Percentiles rank a stretch among this genome's conserved stretches.
phyloP scores from a whole-genome alignment of 2,888 invertebrate species.

The Bursaphelenchus okinawaensis region DNA sequence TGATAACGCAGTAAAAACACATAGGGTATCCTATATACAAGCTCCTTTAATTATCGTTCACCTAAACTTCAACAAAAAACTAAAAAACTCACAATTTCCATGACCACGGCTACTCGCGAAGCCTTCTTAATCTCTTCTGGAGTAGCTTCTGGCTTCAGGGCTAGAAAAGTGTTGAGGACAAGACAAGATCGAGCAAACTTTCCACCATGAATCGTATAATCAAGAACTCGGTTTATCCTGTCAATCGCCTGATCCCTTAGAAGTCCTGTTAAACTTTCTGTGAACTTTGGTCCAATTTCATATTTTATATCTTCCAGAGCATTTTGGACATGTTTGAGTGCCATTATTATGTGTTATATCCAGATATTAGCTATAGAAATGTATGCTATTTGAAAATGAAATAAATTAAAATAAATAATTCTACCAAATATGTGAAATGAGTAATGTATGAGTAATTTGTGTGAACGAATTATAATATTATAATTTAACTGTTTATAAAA shows the following conservation, averaged over 20 bases:
- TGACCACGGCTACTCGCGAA: conserved; percentile 85
- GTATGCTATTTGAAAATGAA: no score
- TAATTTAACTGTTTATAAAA: no score
- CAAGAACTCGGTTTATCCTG: not conserved
- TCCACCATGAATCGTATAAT: conserved; percentile 61
- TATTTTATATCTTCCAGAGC: not conserved
- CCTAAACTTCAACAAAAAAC: not conserved
- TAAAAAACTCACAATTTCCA: conserved; percentile 75
- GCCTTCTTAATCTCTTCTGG: conserved; percentile 74
- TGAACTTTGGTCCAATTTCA: not conserved
- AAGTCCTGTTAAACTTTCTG: not conserved
- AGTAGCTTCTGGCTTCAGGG: conserved; percentile 59
- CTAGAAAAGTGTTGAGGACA: conserved; percentile 58
- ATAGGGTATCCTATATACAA: not conserved
- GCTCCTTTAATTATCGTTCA: not conserved
- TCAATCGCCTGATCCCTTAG: not conserved
- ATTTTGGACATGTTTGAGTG: not conserved
- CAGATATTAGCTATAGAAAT: not conserved
- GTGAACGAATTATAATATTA: no score
- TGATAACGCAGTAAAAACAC: not conserved
- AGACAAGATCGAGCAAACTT: conserved; percentile 66
- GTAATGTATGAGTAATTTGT: no score
- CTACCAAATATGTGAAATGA: not conserved
- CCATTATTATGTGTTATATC: not conserved
- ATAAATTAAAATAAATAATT: not conserved